Conservation (phyloP, 2,113 vertebrate genomes). For the Toxostoma redivivum region DNA sequence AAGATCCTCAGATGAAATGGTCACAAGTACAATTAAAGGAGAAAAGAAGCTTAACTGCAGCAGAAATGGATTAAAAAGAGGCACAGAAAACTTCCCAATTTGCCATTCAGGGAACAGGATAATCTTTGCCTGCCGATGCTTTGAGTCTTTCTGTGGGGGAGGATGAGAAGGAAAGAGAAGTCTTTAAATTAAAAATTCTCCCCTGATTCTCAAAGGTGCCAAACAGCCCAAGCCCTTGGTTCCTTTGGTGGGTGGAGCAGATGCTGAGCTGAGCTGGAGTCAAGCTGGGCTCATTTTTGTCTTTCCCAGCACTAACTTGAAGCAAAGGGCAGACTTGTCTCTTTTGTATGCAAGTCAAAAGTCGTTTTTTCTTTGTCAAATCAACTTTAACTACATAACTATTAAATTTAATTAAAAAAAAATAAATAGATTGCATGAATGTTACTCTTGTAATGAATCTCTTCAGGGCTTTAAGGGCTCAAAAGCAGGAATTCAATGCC, state of each 20-base stretch:
- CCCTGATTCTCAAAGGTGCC: slow-evolving; percentile 55
- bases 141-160: slow-evolving; percentile 46
- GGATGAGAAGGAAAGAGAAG: slow-evolving; percentile 42
- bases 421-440: background rate
- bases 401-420: background rate
- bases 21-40: slow-evolving; percentile 19
- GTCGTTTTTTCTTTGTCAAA: background rate
- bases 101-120: slow-evolving; percentile 12
- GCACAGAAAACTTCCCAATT: slow-evolving; percentile 48
- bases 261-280: slow-evolving; percentile 49
- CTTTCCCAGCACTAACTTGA: slow-evolving; percentile 4
- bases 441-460: background rate
- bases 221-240: slow-evolving; percentile 33
- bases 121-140: slow-evolving; percentile 33
- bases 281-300: slow-evolving; percentile 60
- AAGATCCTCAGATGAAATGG: slow-evolving; percentile 1
- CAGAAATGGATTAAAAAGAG: slow-evolving; percentile 8
- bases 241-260: slow-evolving; percentile 56
- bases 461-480: background rate
- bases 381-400: background rate
- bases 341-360: slow-evolving; percentile 17
- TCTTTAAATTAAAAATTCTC: slow-evolving; percentile 64
- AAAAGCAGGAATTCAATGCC: background rate
- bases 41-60: slow-evolving; percentile 21
- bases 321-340: slow-evolving; percentile 21